phyloP scores from a whole-genome alignment of 2,113 vertebrate genomes.

The Psephotus haematonotus region DNA sequence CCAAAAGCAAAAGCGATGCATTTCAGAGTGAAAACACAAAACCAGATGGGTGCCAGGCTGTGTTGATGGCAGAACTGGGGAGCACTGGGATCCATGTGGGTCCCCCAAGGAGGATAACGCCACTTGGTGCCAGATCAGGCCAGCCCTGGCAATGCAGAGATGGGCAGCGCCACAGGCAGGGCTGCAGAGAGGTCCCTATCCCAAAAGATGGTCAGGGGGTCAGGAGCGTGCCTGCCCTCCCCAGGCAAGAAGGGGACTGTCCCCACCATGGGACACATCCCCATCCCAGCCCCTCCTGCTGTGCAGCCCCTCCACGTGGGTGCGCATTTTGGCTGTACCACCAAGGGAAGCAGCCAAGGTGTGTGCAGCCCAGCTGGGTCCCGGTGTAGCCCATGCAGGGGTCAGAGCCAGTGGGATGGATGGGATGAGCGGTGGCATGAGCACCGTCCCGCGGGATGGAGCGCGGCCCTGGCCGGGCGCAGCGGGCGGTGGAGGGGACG shows the following conservation, averaged over 20 bases:
- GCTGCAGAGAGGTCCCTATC: background rate
- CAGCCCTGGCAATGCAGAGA: background rate
- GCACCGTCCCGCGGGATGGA: conserved; percentile 21
- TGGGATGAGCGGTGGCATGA: conserved; percentile 37
- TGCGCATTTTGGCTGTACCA: background rate
- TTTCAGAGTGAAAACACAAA: background rate
- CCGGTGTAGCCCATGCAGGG: conserved; percentile 15
- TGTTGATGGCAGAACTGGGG: background rate
- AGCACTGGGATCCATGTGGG: background rate
- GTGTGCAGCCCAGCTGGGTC: background rate
- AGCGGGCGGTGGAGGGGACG: conserved; percentile 9
- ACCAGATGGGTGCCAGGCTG: background rate
- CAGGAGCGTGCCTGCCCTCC: background rate
- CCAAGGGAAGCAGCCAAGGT: background rate
- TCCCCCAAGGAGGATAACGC: background rate
- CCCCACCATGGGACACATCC: background rate
- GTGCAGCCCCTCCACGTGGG: background rate
- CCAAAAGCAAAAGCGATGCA: background rate
- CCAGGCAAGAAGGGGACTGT: background rate
- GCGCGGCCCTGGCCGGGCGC: background rate
- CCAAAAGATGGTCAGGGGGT: background rate
- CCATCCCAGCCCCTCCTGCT: background rate
- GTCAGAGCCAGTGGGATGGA: conserved; percentile 22
- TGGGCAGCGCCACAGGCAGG: background rate
- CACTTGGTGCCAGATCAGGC: background rate